Evolutionary conservation across 2,797 vertebrate genomes (phyloP).

Genomic region (Sebastes iracundus): DNA sequence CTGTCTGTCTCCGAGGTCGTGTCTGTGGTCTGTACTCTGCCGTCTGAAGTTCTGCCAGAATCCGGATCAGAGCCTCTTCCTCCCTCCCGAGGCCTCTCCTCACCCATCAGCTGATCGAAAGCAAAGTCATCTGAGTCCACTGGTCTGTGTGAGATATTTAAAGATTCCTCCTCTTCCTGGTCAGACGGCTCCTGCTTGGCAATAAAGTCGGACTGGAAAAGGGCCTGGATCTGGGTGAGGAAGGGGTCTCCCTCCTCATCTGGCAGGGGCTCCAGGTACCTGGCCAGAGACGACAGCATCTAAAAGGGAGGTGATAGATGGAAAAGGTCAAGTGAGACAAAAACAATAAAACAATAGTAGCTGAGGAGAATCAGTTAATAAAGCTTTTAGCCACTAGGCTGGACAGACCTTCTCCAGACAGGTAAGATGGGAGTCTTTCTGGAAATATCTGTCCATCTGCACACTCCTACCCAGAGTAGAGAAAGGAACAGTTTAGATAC

Average conservation of each 20-base stretch:
- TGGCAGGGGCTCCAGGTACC: slow-evolving; percentile 86
- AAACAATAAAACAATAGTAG: neutral
- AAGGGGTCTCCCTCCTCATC: slow-evolving; percentile 87
- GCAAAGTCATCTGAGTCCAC: slow-evolving; percentile 36
- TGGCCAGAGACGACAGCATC: slow-evolving; percentile 93
- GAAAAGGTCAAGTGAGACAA: neutral
- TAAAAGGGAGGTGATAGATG: slow-evolving; percentile 47
- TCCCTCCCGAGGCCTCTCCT: neutral
- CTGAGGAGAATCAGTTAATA: neutral
- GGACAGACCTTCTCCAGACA: slow-evolving; percentile 94
- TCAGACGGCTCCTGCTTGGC: slow-evolving; percentile 71
- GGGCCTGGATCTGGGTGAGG: slow-evolving; percentile 89
- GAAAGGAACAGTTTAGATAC: neutral
- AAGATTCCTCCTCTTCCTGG: slow-evolving; percentile 66
- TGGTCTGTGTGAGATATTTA: slow-evolving; percentile 41
- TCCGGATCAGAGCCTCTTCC: slow-evolving; percentile 23
- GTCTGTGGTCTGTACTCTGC: neutral
- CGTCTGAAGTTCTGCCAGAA: slow-evolving; percentile 1
- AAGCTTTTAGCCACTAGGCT: neutral
- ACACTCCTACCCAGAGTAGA: slow-evolving; percentile 82
- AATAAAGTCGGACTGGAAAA: slow-evolving; percentile 89
- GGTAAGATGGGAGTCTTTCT: slow-evolving; percentile 91
- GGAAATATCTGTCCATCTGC: slow-evolving; percentile 92
- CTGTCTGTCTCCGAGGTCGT: slow-evolving; percentile 18
- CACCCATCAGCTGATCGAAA: slow-evolving; percentile 44